These are phyloP conservation scores for Osmerus eperlanus DNA, from an alignment of 2,113 vertebrate genomes.

Conservation along the genomic window DNA sequence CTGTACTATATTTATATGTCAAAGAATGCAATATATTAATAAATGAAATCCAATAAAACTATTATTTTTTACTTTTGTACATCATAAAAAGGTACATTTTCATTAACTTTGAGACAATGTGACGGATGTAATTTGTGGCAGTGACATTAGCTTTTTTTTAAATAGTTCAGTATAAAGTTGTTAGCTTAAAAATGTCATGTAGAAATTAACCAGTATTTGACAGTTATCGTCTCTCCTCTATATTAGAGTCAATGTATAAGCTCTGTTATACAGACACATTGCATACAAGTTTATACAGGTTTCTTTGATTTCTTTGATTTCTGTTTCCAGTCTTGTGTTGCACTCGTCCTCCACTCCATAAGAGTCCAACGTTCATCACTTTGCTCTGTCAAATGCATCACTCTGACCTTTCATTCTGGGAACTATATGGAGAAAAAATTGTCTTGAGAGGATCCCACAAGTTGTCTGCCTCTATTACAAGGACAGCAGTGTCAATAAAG, in stretches of 20 bases:
- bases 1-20: conserved; percentile 29
- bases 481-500: conserved; percentile 51
- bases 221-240: neutral
- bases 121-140: neutral
- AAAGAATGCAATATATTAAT: conserved; percentile 42
- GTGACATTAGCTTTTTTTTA: conserved; percentile 27
- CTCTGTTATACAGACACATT: conserved; percentile 1
- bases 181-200: conserved; percentile 22
- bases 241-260: conserved; percentile 26
- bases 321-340: conserved; percentile 19
- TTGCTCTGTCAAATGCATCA: conserved; percentile 2
- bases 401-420: no score
- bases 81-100: conserved; percentile 18
- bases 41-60: conserved; percentile 42
- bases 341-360: conserved; percentile 22
- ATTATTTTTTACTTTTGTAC: conserved; percentile 21
- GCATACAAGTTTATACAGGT: conserved; percentile 12
- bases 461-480: conserved; percentile 51
- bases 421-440: neutral
- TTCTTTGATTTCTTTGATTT: neutral
- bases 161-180: conserved; percentile 40
- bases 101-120: neutral
- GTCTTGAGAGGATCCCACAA: conserved; percentile 42
- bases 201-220: conserved; percentile 1
- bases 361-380: conserved; percentile 20